Evolutionary conservation across 2,113 vertebrate species (phyloP).

Genomic region (Leptodactylus fuscus): DNA sequence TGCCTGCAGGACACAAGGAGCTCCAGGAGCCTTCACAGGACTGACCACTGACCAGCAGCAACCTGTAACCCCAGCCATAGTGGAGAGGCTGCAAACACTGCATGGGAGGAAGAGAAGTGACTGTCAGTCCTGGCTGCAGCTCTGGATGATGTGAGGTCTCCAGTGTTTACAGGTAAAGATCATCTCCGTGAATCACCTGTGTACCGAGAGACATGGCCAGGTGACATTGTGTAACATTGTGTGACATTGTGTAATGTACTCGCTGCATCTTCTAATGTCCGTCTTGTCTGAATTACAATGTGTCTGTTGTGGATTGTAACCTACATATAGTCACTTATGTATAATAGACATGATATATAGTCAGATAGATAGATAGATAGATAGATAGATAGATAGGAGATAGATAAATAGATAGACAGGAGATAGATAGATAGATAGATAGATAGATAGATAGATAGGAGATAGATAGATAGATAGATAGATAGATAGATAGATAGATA

Average conservation of each 20-base stretch:
- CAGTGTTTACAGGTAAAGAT: not conserved
- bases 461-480: too few species aligned
- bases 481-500: too few species aligned
- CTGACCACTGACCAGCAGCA: not conserved
- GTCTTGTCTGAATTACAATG: not conserved
- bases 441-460: too few species aligned
- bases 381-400: too few species aligned
- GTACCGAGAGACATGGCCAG: not conserved
- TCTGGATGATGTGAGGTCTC: not conserved
- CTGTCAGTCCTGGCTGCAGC: not conserved
- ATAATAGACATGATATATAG: too few species aligned
- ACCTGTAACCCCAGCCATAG: not conserved
- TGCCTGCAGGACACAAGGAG: not conserved
- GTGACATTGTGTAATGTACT: not conserved
- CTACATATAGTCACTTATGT: too few species aligned
- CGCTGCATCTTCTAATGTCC: not conserved
- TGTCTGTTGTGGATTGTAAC: not conserved
- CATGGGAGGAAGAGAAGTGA: not conserved
- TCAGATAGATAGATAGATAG: too few species aligned
- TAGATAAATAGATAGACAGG: too few species aligned
- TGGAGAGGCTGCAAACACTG: too few species aligned
- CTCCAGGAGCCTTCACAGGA: not conserved
- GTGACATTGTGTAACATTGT: too few species aligned
- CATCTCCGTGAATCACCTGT: not conserved
- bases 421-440: not conserved